Percentiles rank a stretch among this genome's conserved stretches.
Conservation (phyloP, 1,140 invertebrate species). For the Adoxophyes honmai region DNA sequence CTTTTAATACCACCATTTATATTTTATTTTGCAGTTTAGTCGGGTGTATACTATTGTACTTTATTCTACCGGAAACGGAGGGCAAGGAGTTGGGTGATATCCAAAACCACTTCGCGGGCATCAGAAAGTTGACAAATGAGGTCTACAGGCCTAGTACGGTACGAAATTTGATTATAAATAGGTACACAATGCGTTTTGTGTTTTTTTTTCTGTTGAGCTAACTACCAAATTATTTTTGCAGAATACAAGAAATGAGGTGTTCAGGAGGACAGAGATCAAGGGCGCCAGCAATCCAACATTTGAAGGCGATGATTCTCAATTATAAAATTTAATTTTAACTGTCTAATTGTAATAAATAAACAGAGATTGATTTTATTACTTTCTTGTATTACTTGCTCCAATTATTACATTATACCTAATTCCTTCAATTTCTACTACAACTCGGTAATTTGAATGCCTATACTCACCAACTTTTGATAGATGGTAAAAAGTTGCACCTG, state of each 20-base stretch:
- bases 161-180: constrained; percentile 16
- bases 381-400: too few species aligned
- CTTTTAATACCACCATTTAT: neutral
- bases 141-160: constrained; percentile 50
- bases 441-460: too few species aligned
- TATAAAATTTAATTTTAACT: neutral
- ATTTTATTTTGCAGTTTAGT: constrained; percentile 52
- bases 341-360: too few species aligned
- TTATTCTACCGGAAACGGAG: constrained; percentile 89
- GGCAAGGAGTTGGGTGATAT: constrained; percentile 87
- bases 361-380: too few species aligned
- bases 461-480: too few species aligned
- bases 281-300: constrained; percentile 46
- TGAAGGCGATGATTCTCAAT: constrained; percentile 33
- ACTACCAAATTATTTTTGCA: constrained; percentile 38
- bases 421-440: too few species aligned
- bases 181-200: too few species aligned
- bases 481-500: too few species aligned
- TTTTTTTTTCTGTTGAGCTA: too few species aligned
- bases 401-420: too few species aligned
- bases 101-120: constrained; percentile 82
- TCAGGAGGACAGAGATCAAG: constrained; percentile 42
- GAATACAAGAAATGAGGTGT: constrained; percentile 28
- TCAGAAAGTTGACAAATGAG: constrained; percentile 63
- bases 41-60: constrained; percentile 74